Evolutionary conservation across 2,113 vertebrate genomes (phyloP).

Genomic region (Macrotis lagotis): DNA sequence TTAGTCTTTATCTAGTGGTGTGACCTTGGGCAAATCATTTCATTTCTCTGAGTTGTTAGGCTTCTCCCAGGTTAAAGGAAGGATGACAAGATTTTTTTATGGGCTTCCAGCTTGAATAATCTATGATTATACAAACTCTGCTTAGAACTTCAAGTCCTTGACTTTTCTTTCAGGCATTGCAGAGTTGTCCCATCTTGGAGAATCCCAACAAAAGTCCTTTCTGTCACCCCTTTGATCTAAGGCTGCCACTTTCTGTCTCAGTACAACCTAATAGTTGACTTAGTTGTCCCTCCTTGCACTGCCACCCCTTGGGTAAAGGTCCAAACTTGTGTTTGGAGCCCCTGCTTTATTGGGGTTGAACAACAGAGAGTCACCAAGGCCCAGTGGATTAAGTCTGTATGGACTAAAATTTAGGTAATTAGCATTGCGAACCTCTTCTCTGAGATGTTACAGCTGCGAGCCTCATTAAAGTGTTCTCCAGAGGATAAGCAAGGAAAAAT

Average conservation of each 20-base stretch:
- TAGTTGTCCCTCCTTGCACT: neutral
- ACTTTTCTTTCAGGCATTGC: neutral
- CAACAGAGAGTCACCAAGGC: conserved; percentile 73
- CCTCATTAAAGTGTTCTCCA: conserved; percentile 84
- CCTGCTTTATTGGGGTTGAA: conserved; percentile 57
- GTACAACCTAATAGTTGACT: neutral
- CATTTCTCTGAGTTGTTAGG: neutral
- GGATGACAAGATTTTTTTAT: neutral
- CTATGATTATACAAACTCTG: neutral
- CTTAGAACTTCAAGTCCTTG: neutral
- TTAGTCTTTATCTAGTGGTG: neutral
- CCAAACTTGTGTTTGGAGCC: conserved; percentile 52
- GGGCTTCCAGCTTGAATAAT: neutral
- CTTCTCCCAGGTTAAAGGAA: neutral
- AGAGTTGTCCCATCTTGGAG: neutral
- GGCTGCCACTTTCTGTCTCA: too few relatives aligned
- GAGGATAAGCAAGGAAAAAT: conserved; percentile 75
- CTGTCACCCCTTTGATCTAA: neutral
- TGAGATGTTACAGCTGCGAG: conserved; percentile 84
- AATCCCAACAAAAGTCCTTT: neutral
- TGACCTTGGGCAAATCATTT: neutral
- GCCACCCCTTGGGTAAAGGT: conserved; percentile 31
- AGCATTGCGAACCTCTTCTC: conserved; percentile 84
- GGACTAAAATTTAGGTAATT: conserved; percentile 84
- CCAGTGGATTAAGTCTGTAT: conserved; percentile 76